These are phyloP conservation scores for Steinernema khuongi DNA, from an alignment of 1,140 invertebrate genomes.

Conservation along the genomic window DNA sequence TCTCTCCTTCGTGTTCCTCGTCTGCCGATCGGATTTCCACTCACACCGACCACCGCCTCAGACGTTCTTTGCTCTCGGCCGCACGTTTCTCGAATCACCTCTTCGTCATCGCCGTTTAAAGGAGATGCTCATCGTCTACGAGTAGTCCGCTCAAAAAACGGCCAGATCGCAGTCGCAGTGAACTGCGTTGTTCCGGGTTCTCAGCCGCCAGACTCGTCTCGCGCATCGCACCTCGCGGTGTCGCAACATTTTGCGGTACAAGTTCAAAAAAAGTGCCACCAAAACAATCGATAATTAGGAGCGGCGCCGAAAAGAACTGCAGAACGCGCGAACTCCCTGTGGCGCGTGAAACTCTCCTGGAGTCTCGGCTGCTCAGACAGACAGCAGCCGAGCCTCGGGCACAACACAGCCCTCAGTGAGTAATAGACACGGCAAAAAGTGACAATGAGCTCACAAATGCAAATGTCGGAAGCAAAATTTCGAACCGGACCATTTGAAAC, in stretches of 20 bases:
- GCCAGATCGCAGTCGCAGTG: neutral
- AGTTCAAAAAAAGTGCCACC: constrained; percentile 15
- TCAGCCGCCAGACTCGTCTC: neutral
- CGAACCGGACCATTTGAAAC: neutral
- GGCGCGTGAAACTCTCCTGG: constrained; percentile 7
- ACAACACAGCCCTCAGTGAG: neutral
- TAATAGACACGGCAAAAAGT: neutral
- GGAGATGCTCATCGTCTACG: neutral
- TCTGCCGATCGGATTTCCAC: neutral
- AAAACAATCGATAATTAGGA: constrained; percentile 15
- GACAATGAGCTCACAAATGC: constrained; percentile 1
- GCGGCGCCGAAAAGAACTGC: constrained; percentile 6
- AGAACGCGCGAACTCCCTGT: neutral
- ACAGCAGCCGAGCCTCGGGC: neutral
- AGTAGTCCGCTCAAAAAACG: neutral
- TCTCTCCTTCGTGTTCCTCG: neutral
- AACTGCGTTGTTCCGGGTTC: neutral
- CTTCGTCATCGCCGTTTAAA: neutral
- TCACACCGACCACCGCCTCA: neutral
- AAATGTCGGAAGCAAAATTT: constrained; percentile 3
- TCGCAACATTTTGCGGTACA: neutral
- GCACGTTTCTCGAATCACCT: neutral
- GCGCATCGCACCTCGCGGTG: neutral
- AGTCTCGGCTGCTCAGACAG: neutral
- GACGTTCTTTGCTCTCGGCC: neutral